Evolutionary conservation across 64 coral and sea anemone species (phyloP).

Genomic region (Dendronephthya gigantea): DNA sequence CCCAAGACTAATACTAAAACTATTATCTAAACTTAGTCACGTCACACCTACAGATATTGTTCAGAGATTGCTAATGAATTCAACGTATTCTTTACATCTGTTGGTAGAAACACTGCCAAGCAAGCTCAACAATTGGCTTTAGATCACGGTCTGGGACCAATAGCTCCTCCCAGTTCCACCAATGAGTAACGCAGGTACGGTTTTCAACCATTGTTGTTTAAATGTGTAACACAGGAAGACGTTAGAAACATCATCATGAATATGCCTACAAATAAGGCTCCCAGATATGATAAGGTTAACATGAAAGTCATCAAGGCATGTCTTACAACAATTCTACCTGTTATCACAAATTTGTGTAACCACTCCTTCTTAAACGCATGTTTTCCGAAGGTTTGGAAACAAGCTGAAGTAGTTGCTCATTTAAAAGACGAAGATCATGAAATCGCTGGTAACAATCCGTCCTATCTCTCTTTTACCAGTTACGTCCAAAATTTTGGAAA

Average conservation of each 20-base stretch:
- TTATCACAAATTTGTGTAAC: neutral
- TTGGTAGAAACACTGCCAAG: slow-evolving; percentile 17
- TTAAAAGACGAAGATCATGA: neutral
- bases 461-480: neutral
- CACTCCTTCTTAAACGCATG: neutral
- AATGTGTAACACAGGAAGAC: neutral
- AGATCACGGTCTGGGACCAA: neutral
- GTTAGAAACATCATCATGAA: neutral
- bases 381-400: neutral
- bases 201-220: neutral
- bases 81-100: slow-evolving; percentile 19
- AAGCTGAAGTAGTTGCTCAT: neutral
- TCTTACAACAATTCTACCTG: neutral
- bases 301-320: slow-evolving; percentile 12
- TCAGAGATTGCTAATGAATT: slow-evolving; percentile 39
- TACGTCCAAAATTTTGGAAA: neutral
- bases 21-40: no score
- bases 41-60: no score
- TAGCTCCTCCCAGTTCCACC: neutral
- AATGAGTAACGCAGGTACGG: neutral
- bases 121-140: slow-evolving; percentile 21
- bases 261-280: neutral
- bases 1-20: no score
- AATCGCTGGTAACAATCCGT: neutral
- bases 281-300: neutral